Evolutionary conservation across 2,113 vertebrate genomes (phyloP).

Genomic region (Otocyon megalotis): DNA sequence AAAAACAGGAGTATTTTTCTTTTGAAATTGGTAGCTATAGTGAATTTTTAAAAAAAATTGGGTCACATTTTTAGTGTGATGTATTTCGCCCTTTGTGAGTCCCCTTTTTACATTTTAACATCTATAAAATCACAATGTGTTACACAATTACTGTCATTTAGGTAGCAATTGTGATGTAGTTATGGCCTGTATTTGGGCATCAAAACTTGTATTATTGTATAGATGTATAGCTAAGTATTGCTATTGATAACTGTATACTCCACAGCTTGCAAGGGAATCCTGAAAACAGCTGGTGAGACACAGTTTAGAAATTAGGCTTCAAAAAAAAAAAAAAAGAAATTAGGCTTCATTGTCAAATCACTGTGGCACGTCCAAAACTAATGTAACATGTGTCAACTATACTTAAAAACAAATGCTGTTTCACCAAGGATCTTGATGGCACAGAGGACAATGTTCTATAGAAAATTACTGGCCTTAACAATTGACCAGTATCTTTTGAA

Average conservation of each 20-base stretch:
- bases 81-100: neutral
- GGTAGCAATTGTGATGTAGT: neutral
- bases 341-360: neutral
- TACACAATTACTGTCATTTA: neutral
- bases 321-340: too few relatives aligned
- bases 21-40: slow-evolving; percentile 6
- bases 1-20: neutral
- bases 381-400: neutral
- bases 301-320: neutral
- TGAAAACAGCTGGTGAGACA: neutral
- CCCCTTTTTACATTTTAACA: neutral
- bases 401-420: neutral
- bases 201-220: neutral
- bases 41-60: neutral
- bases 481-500: neutral
- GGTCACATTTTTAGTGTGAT: neutral
- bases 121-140: neutral
- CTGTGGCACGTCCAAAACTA: neutral
- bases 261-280: neutral
- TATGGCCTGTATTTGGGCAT: neutral
- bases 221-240: neutral
- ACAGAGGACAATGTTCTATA: neutral
- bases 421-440: neutral
- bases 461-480: neutral
- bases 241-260: neutral